These are phyloP conservation scores for Lethocerus indicus DNA, from an alignment of 1,140 invertebrate genomes.

Conservation along the genomic window DNA sequence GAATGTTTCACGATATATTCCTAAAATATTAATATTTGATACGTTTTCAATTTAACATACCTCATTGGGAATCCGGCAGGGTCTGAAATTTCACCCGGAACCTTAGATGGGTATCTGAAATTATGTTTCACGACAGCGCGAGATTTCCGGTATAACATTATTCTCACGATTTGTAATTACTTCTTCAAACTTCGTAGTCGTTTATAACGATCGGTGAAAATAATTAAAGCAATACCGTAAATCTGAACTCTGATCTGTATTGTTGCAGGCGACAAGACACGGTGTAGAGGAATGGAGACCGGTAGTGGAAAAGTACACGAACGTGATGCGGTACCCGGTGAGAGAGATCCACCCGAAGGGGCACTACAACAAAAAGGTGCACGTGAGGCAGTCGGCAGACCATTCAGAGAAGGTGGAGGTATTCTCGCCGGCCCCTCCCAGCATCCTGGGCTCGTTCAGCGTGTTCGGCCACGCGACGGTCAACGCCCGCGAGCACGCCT, in stretches of 20 bases:
- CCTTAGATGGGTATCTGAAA: no score
- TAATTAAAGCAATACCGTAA: no score
- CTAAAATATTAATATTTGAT: no score
- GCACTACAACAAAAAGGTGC: not conserved
- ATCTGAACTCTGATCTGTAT: not conserved
- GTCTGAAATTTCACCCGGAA: no score
- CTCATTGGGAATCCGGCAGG: no score
- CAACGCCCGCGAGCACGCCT: slow-evolving; percentile 22
- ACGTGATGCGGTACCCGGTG: slow-evolving; percentile 4
- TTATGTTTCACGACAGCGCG: not conserved
- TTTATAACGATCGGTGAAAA: not conserved
- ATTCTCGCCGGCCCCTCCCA: slow-evolving; percentile 22
- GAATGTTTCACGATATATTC: no score
- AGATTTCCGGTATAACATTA: not conserved
- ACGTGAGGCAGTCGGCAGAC: not conserved
- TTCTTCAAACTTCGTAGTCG: not conserved
- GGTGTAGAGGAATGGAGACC: slow-evolving; percentile 13
- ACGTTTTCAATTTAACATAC: no score
- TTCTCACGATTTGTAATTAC: not conserved
- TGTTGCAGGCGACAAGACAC: slow-evolving; percentile 7
- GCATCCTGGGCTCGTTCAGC: slow-evolving; percentile 28
- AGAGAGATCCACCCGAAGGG: not conserved
- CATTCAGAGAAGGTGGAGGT: slow-evolving; percentile 18
- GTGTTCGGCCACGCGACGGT: slow-evolving; percentile 25
- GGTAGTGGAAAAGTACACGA: slow-evolving; percentile 3